Evolutionary conservation across 1,140 invertebrate species (phyloP), one percentile per base, ranked within the genome.

Genomic region (Zaprionus capensis): DNA sequence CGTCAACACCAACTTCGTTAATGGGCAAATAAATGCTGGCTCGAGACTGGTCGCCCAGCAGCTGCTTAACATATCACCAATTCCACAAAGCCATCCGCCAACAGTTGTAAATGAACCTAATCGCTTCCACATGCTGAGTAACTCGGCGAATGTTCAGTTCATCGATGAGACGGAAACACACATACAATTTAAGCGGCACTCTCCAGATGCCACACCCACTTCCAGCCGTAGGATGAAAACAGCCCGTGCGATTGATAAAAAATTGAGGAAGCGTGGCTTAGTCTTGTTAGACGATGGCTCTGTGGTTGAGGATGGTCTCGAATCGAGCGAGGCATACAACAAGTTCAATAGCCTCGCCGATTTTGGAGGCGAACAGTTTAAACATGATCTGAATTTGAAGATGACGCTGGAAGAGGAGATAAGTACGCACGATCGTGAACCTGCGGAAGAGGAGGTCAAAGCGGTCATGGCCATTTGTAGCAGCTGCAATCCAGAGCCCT

Each of bases 401-500:
- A 91, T 86, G 80, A 90, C 80, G 14, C 62, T 93, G 20, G 79
- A 92, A 77, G 82, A 93, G 93, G 86, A 92, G 65, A 90, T 93
- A 56, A 87, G 94, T 92, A 93, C 94, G 46, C 94, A 96, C 34
- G 96, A 96, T 78, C 94, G 96, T n/a, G 96, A 97, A 77, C 96
- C 96, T 0, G 96, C 96, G 0, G 96, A 97, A 91, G 96, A 95
- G 22, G 96, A 97, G 91, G 96, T 97, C 0, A 95, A 94, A 71
- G 95, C 95, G 1, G 96, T 97, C 2, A 96, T 97, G 95, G 94
- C 95, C 76, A 93, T 97, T 2, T 97, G 96, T 88, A 95, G 95
- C 49, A 96, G 95, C 4, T 97, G 96, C 74, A 93, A 94, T 12
- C 84, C 93, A 0, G 96, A 97, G 81, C 96, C 96, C 0, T 97